Conservation (phyloP, 1,140 invertebrate genomes). For the Euura saliciscinereae region DNA sequence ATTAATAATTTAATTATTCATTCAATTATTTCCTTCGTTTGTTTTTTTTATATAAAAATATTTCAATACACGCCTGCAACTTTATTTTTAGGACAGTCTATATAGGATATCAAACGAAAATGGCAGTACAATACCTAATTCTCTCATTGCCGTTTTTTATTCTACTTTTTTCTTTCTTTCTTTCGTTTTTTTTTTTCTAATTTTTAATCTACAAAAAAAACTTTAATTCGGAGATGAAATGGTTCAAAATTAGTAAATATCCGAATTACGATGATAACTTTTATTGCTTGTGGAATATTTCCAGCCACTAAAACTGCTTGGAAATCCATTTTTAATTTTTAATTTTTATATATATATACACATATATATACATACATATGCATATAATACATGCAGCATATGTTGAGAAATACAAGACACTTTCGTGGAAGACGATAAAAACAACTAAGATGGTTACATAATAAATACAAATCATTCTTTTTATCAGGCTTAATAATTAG, state of each 20-base stretch:
- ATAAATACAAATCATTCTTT: too few relatives aligned
- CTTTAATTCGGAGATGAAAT: constrained; percentile 2
- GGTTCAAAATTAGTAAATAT: neutral
- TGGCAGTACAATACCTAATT: constrained; percentile 3
- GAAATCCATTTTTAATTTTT: constrained; percentile 6
- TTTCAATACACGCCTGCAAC: neutral
- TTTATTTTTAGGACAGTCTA: neutral
- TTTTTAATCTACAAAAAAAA: constrained; percentile 2
- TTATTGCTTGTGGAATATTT: constrained; percentile 29
- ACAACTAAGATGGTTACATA: constrained; percentile 8
- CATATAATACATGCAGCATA: neutral
- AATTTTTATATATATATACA: neutral
- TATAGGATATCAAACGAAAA: neutral
- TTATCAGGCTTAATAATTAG: neutral
- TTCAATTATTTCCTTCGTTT: too few relatives aligned
- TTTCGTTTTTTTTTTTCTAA: too few relatives aligned
- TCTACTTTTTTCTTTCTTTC: too few relatives aligned
- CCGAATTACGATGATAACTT: constrained; percentile 10
- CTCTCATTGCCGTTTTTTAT: neutral
- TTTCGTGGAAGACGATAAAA: neutral
- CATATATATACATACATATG: constrained; percentile 9
- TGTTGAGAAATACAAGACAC: neutral
- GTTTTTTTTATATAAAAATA: neutral
- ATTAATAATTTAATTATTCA: too few relatives aligned
- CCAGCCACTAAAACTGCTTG: constrained; percentile 10